Base-by-base conservation (phyloP, 2,797 vertebrate species). In the Megaceryle alcyon region DNA sequence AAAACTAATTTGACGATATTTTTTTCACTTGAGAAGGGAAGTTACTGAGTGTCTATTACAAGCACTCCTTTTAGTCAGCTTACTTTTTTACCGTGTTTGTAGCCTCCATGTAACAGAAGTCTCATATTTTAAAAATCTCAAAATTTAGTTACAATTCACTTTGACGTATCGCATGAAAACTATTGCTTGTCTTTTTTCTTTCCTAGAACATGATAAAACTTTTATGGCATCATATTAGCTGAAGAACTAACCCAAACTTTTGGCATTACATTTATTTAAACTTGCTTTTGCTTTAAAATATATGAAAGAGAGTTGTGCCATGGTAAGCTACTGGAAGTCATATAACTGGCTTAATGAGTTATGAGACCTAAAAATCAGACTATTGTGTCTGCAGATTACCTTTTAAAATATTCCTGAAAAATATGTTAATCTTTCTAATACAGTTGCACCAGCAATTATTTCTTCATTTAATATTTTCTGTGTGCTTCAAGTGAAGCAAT, bases 1-100 rank as follows among this genome's bases (percentile, higher is more conserved):
- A 90, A 82, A 92, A 72, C 49, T 88, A 88, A 95, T 94, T 92
- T 64, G 56, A 19, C 37, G 63, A 61, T 4, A 2, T 44, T 66
- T 70, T 85, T 96, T 93, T 96, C 61, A 51, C 31, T 23, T 26
- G 29, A 64, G 51, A 89, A 91, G 19, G 61, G 16, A 90, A 90
- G 75, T 64, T 90, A 88, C 82, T 56, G 33, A 84, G 13, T 57
- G n/a, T 75, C 69, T 84, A 49, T 59, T 73, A 56, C 48, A 51
- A 51, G 37, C 48, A 81, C 65, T 88, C 70, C 35, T 92, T 92
- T 86, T 75, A 83, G 65, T 75, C 84, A 90, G 5, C 26, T 90
- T 76, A 44, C 54, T 78, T 12, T 46, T 88, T 85, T 76, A 78
- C 10, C 48, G 20, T 51, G 33, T 44, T 78, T 85, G 19, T 63